Evolutionary conservation across 35 echinoderm and acorn worm species (phyloP).

Genomic region (Eucidaris tribuloides): DNA sequence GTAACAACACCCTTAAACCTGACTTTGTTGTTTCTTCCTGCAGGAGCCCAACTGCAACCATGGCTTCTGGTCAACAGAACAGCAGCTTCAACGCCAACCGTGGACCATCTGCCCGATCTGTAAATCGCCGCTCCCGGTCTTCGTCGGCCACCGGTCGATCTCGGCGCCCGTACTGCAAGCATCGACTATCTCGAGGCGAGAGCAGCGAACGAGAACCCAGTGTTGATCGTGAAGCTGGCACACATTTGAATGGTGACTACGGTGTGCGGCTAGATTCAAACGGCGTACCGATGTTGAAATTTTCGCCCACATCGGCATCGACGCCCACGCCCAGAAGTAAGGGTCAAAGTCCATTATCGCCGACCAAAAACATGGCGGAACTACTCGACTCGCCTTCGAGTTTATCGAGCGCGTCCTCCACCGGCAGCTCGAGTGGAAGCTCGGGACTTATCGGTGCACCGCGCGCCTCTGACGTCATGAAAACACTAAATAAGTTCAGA

Average conservation of each 20-base stretch:
- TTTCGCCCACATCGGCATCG: slow-evolving; percentile 2
- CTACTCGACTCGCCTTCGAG: background rate
- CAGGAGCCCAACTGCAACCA: too few species aligned
- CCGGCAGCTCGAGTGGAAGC: slow-evolving; percentile 34
- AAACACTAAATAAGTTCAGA: slow-evolving; percentile 58
- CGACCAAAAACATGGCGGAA: background rate
- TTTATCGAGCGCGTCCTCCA: slow-evolving; percentile 40
- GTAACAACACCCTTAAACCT: too few species aligned
- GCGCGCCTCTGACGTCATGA: slow-evolving; percentile 36
- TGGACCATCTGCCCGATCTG: background rate
- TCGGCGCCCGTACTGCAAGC: background rate
- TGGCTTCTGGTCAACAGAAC: too few species aligned
- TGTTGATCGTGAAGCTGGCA: background rate
- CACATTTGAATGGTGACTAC: slow-evolving; percentile 2
- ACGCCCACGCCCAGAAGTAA: slow-evolving; percentile 8
- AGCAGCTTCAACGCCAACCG: too few species aligned
- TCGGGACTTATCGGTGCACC: slow-evolving; percentile 18
- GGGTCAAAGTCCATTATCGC: slow-evolving; percentile 1
- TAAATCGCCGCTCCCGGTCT: background rate
- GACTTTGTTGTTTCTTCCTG: too few species aligned
- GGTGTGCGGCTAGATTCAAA: background rate
- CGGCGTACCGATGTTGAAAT: slow-evolving; percentile 15
- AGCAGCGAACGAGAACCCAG: slow-evolving; percentile 3
- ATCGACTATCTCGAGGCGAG: background rate
- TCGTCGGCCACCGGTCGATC: background rate